phyloP scores from a whole-genome alignment of 2,113 vertebrate species.

The Rhineura floridana region DNA sequence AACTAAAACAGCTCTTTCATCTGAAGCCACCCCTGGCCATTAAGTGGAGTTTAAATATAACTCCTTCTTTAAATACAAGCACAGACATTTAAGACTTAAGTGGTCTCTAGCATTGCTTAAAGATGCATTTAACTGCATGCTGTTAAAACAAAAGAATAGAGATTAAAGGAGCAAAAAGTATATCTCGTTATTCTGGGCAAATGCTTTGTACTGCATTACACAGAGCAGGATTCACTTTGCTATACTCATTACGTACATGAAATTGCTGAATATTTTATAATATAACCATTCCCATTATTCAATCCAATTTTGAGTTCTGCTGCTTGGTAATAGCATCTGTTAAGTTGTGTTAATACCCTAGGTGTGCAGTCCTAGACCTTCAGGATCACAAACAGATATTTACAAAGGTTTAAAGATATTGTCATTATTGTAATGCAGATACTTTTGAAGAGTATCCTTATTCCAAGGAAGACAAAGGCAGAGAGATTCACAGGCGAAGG shows the following conservation, averaged over 20 bases:
- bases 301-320: background rate
- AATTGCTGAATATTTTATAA: slow-evolving; percentile 8
- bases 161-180: background rate
- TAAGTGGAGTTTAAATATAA: slow-evolving; percentile 55
- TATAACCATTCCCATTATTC: slow-evolving; percentile 9
- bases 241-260: slow-evolving; percentile 14
- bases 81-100: slow-evolving; percentile 40
- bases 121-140: background rate
- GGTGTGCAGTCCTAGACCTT: rapidly evolving
- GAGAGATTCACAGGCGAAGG: background rate
- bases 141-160: slow-evolving; percentile 4
- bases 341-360: rapidly evolving
- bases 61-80: slow-evolving; percentile 53
- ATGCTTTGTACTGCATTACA: background rate
- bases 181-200: background rate
- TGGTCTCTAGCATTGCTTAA: background rate
- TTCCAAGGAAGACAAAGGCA: background rate
- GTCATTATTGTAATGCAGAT: background rate
- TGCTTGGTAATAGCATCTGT: background rate
- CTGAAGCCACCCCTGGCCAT: slow-evolving; percentile 2
- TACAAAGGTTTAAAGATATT: background rate
- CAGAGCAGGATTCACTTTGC: background rate
- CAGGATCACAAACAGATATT: background rate
- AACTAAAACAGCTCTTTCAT: background rate
- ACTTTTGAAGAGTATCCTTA: background rate